Evolutionary conservation across 2,797 vertebrate genomes (phyloP), one percentile per base, ranked within the genome.

Genomic region (Podarcis lilfordi): DNA sequence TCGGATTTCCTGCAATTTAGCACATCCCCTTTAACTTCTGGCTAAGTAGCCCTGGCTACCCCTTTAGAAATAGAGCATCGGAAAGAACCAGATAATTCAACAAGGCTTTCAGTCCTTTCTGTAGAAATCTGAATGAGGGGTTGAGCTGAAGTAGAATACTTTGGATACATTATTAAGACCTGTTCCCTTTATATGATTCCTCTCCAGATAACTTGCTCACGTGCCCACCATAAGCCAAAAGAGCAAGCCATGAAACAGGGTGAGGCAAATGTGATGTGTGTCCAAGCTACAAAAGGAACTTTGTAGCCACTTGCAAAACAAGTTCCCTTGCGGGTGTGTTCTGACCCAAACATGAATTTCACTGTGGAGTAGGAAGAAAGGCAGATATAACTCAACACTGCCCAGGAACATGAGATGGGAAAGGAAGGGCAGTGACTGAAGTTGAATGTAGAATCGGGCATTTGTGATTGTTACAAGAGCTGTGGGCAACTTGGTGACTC

Each of bases 121-220:
- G 0, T 37, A 0, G 0, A 89, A 45, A 32, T 27, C 32, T 66
- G 1, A 0, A 0, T 0, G 3, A 55, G 3, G 13, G 13, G 50
- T 15, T 11, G 37, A 21, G 35, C 55, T 29, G 29, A 74, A 74
- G 32, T 2, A 80, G 29, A 80, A 35, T 29, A 7, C 29, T 79
- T 79, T 13, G 50, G 21, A 64, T 79, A n/a, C 15, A 55, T 79
- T 6, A 32, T 27, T 59, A n/a, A 27, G 45, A 23, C 77, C 27
- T 21, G 19, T 19, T 59, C 50, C 78, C 29, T 59, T 80, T 50
- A 7, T n/a, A 23, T 6, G 29, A 80, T 59, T 55, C 29, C 45
- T 80, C 7, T 9, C n/a, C 50, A 80, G 3, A 23, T 7, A 72
- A 8, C 4, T 75, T 91, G 40, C 75, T 82, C 1, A 68, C 68